Base-by-base conservation (phyloP, 2,113 vertebrate genomes). In the Sarotherodon lohbergeri region DNA sequence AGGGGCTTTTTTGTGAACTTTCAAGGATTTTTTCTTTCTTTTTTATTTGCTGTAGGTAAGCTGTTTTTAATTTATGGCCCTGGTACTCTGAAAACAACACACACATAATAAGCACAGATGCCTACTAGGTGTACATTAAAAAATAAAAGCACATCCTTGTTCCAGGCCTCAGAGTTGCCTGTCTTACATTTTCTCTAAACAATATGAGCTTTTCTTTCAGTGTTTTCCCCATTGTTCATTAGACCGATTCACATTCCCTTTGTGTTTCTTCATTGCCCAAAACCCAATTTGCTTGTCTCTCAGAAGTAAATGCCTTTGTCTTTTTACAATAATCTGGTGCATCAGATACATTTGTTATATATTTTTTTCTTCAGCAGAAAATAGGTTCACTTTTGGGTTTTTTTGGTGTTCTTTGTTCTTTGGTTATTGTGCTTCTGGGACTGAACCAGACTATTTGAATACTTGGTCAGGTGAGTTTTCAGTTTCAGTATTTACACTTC, bases 41-140 rank as follows among this genome's bases (percentile, higher is more conserved):
- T 73, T 50, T 48, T 2, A n/a, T 27, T 32, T 50, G 43, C 43
- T 50, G 54, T 61, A 16, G 24, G 4, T 54, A 32, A 83, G 24
- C 10, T 32, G 34, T 66, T 81, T 86, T 41, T 84, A 14, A 19
- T 79, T 57, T 16, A 52, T 24, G 52, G n/a, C 55, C 17, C 12
- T 29, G 63, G 1, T 0, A 41, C 17, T 9, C 24, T 68, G 8
- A 59, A 82, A 78, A 79, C 29, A 57, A 19, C 14, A 9, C 82
- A 22, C 68, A 80, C 43, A 61, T 54, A 84, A 81, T 61, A 27
- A 57, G 29, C 57, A 61, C 73, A 61, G 39, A 73, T 81, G 80
- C 66, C 43, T 66, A 16, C 36, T 50, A 71, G 50, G 43, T 63
- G 39, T 11, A 29, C 16, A 56, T 36, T 80, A 71, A 11, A 50